A percentile compares a stretch with the other conserved stretches of the same genome.
These are phyloP conservation scores for Rhincodon typus DNA, from an alignment of 2,797 vertebrate genomes.

Conservation along the genomic window DNA sequence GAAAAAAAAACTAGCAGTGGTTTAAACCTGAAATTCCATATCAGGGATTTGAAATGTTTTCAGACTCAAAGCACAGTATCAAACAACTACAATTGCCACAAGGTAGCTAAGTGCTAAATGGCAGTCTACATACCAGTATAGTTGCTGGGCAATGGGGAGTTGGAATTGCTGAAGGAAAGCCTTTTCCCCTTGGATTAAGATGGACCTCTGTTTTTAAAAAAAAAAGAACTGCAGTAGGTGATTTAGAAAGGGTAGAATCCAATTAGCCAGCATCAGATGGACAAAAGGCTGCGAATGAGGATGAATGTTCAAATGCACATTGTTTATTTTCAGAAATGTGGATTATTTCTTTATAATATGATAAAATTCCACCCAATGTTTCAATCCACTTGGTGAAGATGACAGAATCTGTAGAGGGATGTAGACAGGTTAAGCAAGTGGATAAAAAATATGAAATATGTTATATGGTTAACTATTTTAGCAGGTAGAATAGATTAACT, in stretches of 20 bases:
- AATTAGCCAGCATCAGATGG: not conserved
- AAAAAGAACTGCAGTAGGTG: not conserved
- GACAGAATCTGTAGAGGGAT: too few species aligned
- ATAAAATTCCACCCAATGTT: too few species aligned
- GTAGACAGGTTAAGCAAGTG: too few species aligned
- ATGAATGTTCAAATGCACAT: too few species aligned
- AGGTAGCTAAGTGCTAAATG: not conserved
- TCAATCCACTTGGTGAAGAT: too few species aligned
- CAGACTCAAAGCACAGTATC: not conserved
- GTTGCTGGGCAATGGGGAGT: not conserved
- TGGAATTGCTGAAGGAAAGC: not conserved
- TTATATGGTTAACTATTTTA: too few species aligned
- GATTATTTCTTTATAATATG: too few species aligned
- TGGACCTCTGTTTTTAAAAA: not conserved
- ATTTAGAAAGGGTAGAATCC: not conserved
- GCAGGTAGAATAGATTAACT: too few species aligned
- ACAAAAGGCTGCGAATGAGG: not conserved
- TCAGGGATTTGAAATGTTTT: conserved; percentile 15
- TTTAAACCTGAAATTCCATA: conserved; percentile 24
- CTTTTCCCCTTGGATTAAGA: not conserved
- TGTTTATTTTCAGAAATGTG: too few species aligned
- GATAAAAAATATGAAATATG: too few species aligned
- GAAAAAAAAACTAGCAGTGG: not conserved
- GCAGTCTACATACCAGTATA: not conserved
- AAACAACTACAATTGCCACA: not conserved